These are phyloP conservation scores for Andricus curvator DNA, from an alignment of 2,888 invertebrate genomes.

Conservation along the genomic window DNA sequence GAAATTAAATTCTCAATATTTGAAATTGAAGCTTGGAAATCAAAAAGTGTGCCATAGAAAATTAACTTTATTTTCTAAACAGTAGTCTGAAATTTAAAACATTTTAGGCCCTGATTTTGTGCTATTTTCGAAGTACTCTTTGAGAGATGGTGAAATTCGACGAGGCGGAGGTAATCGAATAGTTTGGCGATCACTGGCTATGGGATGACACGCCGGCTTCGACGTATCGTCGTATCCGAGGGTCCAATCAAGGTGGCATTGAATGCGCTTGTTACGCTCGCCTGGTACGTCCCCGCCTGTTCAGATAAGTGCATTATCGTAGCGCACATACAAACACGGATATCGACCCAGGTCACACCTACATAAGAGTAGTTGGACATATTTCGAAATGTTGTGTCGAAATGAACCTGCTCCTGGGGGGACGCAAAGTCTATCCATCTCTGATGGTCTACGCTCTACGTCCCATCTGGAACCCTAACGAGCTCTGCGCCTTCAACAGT, in stretches of 20 bases:
- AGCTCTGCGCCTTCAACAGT: conserved; percentile 18
- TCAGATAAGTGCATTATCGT: conserved; percentile 63
- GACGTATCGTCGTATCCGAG: conserved; percentile 65
- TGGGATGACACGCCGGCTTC: conserved; percentile 3
- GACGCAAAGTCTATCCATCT: neutral
- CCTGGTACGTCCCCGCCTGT: conserved; percentile 46
- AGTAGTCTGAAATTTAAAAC: too few relatives aligned
- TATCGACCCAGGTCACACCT: conserved; percentile 10
- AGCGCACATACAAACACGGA: conserved; percentile 43
- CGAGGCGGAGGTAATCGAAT: conserved; percentile 6
- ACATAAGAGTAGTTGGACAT: conserved; percentile 22
- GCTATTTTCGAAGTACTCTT: conserved; percentile 1
- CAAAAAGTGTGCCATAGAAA: too few relatives aligned
- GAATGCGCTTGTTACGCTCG: conserved; percentile 70
- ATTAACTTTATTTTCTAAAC: too few relatives aligned
- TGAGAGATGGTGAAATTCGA: neutral
- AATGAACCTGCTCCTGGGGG: conserved; percentile 11
- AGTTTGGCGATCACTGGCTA: conserved; percentile 13
- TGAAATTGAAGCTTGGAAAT: too few relatives aligned
- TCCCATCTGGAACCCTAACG: conserved; percentile 26
- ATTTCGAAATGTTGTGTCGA: conserved; percentile 17
- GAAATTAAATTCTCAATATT: neutral
- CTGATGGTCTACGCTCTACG: conserved; percentile 5
- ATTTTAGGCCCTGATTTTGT: neutral
- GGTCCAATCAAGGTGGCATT: conserved; percentile 72